Base-by-base conservation (phyloP, 2,888 invertebrate species). In the Idaea aversata region DNA sequence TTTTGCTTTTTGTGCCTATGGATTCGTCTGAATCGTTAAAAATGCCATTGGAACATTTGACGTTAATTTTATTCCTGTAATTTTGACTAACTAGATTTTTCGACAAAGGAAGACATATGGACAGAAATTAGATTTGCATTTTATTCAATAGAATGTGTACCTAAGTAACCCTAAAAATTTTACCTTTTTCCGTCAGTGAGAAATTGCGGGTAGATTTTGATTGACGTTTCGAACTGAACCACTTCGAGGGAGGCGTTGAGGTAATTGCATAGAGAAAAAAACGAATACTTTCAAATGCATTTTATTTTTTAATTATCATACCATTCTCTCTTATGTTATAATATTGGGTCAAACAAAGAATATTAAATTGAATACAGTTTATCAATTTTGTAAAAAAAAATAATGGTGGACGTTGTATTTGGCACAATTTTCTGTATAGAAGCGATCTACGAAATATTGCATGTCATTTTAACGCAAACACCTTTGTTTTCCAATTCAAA, bases 141-240 rank as follows among this genome's bases (percentile, higher is more conserved):
- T 66, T 67, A 74, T 76, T 76, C 78, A 77, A 77, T 72, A 64
- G 77, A 83, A 82, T 79, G 76, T 77, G 82, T 73, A n/a, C n/a
- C n/a, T n/a, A 75, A 77, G 78, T 76, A 79, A 47, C 47, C 13
- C 47, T 47, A 47, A 47, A 47, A 25, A 47, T 7, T 47, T 5
- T 47, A 47, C 47, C 79, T 79, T 65, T 72, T 72, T 76, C 70
- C 88, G 90, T 90, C 90, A 86, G 79, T 85, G 88, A 86, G 82
- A 79, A 87, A 89, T 87, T 83, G 87, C 78, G 84, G 83, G 80
- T 78, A 82, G 74, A 74, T 66, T 75, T 73, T 88, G 89, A 90
- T 89, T 88, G 91, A 90, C 90, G 84, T 65, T 63, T 59, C 79
- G 70, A 71, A 76, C 79, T 83, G 82, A 79, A 83, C 78, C 75